Evolutionary conservation across 2,888 invertebrate genomes (phyloP).

Genomic region (Lycocerus yunnanus): DNA sequence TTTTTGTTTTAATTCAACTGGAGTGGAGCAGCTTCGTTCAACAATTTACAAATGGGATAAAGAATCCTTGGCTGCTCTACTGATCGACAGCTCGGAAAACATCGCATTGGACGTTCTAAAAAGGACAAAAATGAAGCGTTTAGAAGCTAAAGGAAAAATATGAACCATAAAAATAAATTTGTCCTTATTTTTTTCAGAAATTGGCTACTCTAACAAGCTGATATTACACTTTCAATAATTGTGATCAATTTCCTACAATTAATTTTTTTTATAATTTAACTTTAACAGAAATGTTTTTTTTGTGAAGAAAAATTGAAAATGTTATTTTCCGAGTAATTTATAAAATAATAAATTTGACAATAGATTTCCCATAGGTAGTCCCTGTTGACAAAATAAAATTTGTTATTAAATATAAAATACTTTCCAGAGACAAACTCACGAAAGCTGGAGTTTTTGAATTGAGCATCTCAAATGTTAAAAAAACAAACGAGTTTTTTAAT

Average conservation of each 20-base stretch:
- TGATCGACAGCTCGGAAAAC: neutral
- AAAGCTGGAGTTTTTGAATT: neutral
- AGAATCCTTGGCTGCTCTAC: neutral
- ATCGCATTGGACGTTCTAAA: neutral
- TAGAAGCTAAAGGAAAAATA: neutral
- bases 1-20: neutral
- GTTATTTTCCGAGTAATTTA: neutral
- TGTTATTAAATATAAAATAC: neutral
- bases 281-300: neutral
- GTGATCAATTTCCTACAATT: neutral
- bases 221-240: neutral
- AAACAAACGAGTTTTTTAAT: neutral
- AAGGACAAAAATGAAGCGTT: neutral
- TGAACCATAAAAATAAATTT: neutral
- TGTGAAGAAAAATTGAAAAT: neutral
- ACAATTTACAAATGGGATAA: neutral
- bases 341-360: neutral
- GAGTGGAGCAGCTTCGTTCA: neutral
- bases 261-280: neutral
- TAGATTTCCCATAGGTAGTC: neutral
- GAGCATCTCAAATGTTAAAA: neutral
- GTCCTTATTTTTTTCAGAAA: neutral
- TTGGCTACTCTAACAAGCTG: neutral
- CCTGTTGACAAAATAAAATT: neutral
- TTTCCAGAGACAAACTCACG: neutral